A percentile compares a stretch with the other conserved stretches of the same genome.
Evolutionary conservation across 2,113 vertebrate species (phyloP).

Genomic region (Cygnus buccinator): DNA sequence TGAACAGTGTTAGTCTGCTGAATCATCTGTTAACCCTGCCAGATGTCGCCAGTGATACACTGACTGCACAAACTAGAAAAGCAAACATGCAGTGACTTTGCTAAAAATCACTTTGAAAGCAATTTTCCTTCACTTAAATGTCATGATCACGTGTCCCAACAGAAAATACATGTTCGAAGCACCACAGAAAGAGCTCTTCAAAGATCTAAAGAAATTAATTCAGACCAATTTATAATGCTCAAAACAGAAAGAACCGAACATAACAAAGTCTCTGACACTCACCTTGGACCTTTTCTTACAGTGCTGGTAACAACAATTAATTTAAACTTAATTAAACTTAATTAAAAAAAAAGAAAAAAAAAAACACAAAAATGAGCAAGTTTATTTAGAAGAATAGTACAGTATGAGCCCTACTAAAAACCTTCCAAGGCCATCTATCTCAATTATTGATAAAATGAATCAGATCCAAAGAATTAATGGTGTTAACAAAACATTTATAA

Average conservation of each 20-base stretch:
- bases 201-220: neutral
- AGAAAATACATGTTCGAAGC: neutral
- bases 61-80: neutral
- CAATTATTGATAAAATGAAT: neutral
- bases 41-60: neutral
- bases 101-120: neutral
- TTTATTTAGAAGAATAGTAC: neutral
- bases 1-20: neutral
- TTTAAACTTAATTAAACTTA: too few relatives aligned
- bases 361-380: neutral
- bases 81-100: neutral
- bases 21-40: neutral
- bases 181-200: neutral
- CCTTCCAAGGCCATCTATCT: neutral
- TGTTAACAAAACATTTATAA: neutral
- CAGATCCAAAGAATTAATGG: neutral
- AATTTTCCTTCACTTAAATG: neutral
- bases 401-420: neutral
- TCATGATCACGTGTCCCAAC: neutral
- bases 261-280: neutral
- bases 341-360: neutral
- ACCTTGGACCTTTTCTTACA: neutral
- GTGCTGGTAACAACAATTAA: neutral
- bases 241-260: neutral
- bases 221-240: neutral